Base-by-base conservation (phyloP, 1,140 invertebrate genomes). In the Zaprionus ornatus region DNA sequence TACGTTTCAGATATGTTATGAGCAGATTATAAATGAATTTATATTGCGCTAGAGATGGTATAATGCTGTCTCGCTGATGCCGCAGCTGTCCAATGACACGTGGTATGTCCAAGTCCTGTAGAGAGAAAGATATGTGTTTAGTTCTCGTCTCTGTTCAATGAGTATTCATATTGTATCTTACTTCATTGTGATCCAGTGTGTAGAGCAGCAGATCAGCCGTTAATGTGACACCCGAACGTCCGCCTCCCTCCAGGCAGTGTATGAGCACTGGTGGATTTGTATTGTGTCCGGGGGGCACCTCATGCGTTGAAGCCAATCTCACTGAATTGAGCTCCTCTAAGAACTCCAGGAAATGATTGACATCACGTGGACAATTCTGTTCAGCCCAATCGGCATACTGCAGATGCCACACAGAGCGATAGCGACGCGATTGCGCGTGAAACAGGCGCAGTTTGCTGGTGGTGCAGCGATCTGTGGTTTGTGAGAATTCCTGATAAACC, bases 41-140 rank as follows among this genome's bases (percentile, higher is more conserved):
- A 93, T 98, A 98, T 92, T 98, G 97, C 56, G 96, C 95, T 52
- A 97, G 94, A 48, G 97, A 97, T 93, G 97, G 97, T 55, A 98
- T 96, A 93, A 98, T 96, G 79, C 95, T 95, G 92, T 97, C 97
- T 61, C 97, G 93, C 91, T 98, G 97, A 82, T 97, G 95, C 50
- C 97, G 94, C 21, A 98, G 94, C 69, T 96, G 93, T 29, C 94
- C 94, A 29, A 98, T 94, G 0, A 97, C 96, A 65, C 96, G 94
- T 0, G 96, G 95, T 78, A 97, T 95, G 92, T 97, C 96, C 66
- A 97, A 92, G 91, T 96, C 96, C 95, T 96, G 92, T 2, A 93
- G 71, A 88, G 75, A 32, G 7, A 56, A 19, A 13, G 52, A 27
- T 48, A 0, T 9, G 4, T 3, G n/a, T 61, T 62, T 37, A 21